Evolutionary conservation across 2,888 invertebrate species (phyloP).

Genomic region (Trichopoda pennipes): DNA sequence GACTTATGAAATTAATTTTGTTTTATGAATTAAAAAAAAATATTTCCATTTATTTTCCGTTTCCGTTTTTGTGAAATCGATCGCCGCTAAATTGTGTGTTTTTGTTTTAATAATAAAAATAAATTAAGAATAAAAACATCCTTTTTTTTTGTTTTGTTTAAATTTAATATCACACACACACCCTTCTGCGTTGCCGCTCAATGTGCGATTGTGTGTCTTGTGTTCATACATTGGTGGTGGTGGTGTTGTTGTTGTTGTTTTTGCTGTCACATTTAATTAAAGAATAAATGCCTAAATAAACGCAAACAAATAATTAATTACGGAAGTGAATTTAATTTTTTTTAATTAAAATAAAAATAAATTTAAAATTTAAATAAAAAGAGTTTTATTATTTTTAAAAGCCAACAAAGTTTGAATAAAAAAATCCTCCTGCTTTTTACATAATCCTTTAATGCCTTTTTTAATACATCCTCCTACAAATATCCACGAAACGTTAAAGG

Average conservation of each 20-base stretch:
- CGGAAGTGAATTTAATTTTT: slow-evolving; percentile 62
- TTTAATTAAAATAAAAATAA: slow-evolving; percentile 32
- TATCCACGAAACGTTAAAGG: neutral
- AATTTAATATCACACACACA: slow-evolving; percentile 19
- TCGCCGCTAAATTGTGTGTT: slow-evolving; percentile 5
- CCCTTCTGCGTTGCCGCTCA: slow-evolving; percentile 29
- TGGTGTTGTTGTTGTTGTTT: slow-evolving; percentile 59
- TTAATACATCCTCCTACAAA: neutral
- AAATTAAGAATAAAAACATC: slow-evolving; percentile 5
- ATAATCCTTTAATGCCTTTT: slow-evolving; percentile 30
- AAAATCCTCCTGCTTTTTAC: slow-evolving; percentile 4
- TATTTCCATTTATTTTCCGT: slow-evolving; percentile 3
- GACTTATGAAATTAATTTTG: too few species aligned
- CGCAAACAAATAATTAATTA: slow-evolving; percentile 31
- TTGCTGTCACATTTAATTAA: slow-evolving; percentile 44
- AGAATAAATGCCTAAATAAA: slow-evolving; percentile 41
- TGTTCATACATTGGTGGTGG: slow-evolving; percentile 50
- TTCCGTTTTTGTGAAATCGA: neutral
- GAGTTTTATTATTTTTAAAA: slow-evolving; percentile 57
- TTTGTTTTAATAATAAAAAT: neutral
- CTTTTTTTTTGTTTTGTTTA: neutral
- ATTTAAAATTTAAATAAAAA: slow-evolving; percentile 16
- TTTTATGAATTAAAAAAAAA: too few species aligned
- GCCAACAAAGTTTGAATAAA: slow-evolving; percentile 40
- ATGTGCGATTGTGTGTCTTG: slow-evolving; percentile 32